Evolutionary conservation across 2,888 invertebrate species (phyloP), one percentile per base, ranked within the genome.

Genomic region (Scaeva pyrastri): DNA sequence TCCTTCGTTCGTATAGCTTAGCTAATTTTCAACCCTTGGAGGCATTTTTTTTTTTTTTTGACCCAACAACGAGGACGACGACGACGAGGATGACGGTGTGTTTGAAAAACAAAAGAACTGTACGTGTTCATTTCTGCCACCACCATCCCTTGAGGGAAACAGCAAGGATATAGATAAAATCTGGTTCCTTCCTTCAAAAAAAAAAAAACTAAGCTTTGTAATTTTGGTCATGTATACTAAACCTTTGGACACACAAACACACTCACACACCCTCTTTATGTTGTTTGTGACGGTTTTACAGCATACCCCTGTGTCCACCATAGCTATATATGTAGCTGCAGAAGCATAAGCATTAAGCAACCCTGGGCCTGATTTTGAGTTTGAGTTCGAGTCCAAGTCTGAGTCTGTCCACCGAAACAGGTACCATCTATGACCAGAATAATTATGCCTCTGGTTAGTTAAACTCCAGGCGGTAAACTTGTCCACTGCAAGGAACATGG

Each of bases 381-480:
- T 26, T 26, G 26, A 26, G 26, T 26, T 26, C 3, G 26, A 26
- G 26, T 26, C 26, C 6, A 26, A 23, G 7, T 52, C 41, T 16
- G 23, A 50, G 36, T 62, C 48, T 31, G 41, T 36, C 64, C 56
- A 45, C 68, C 43, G 75, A 36, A 73, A 70, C 81, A 77, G 77
- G 85, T 72, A 77, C 62, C 80, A 77, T 86, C 73, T 77, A 85
- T 85, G 72, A 82, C 56, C 77, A 74, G 86, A 77, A 82, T 78
- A 86, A 81, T 82, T 77, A 86, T 81, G 81, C 85, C 76, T 48
- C 62, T 81, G 85, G 81, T 76, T 70, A 82, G 86, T 86, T 82
- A 86, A n/a, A 71, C 86, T 86, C 71, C 71, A 72, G 86, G 86
- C 77, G 77, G 86, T 86, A 82, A 82, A 86, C 71, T 78, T 86